phyloP scores from a whole-genome alignment of 2,888 invertebrate species.

The Drosophila tripunctata region DNA sequence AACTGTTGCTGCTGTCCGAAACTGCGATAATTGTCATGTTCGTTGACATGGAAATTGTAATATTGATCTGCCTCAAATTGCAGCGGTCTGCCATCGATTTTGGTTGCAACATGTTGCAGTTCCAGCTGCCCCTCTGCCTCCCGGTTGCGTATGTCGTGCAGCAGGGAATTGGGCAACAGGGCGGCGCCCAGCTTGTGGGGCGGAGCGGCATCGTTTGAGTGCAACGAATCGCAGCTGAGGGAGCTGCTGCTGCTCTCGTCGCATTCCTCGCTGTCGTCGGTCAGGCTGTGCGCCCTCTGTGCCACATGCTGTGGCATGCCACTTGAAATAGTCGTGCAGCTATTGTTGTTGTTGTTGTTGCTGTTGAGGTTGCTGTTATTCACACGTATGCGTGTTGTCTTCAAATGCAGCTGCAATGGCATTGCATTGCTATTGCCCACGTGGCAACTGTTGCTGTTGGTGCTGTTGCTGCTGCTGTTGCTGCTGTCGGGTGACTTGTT shows the following conservation, averaged over 20 bases:
- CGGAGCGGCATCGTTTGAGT: constrained; percentile 87
- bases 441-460: constrained; percentile 86
- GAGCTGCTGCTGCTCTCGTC: constrained; percentile 89
- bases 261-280: constrained; percentile 87
- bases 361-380: constrained; percentile 18
- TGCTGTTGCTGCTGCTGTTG: constrained; percentile 87
- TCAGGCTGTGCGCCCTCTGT: constrained; percentile 85
- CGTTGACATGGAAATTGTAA: constrained; percentile 93
- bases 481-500: constrained; percentile 76
- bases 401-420: constrained; percentile 84
- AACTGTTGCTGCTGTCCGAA: constrained; percentile 29
- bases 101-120: constrained; percentile 46
- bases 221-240: constrained; percentile 92
- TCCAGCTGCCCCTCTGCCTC: constrained; percentile 57
- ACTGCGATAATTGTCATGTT: constrained; percentile 84
- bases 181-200: constrained; percentile 52
- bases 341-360: not conserved
- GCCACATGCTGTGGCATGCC: constrained; percentile 80
- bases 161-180: constrained; percentile 86
- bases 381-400: constrained; percentile 79
- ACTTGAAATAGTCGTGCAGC: not conserved
- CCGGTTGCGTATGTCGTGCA: constrained; percentile 87
- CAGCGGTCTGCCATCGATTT: constrained; percentile 78
- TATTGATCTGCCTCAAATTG: constrained; percentile 90
- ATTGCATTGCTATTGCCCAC: constrained; percentile 47